Percentiles rank a stretch among this genome's conserved stretches.
These are phyloP conservation scores for Nothobranchius kuhntae DNA, from an alignment of 2,113 vertebrate genomes.

Conservation along the genomic window DNA sequence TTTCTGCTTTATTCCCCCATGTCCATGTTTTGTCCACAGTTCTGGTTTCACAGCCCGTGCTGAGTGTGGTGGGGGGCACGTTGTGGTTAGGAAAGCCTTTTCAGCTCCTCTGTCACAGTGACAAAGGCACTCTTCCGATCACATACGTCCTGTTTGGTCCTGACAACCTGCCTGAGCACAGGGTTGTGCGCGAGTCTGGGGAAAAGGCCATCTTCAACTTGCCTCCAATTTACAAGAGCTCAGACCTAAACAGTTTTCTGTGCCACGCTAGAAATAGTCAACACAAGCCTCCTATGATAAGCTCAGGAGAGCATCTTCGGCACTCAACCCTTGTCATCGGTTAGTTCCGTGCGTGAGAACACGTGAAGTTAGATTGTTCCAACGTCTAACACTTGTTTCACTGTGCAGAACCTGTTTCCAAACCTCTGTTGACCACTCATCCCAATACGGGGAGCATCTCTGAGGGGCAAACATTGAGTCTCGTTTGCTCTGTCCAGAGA, in stretches of 20 bases:
- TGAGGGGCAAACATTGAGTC: slow-evolving; percentile 59
- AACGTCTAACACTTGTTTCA: not conserved
- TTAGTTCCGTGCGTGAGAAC: slow-evolving; percentile 13
- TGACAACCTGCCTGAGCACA: fast-evolving
- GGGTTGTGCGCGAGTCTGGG: not conserved
- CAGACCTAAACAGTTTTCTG: slow-evolving; percentile 38
- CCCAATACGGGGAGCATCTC: slow-evolving; percentile 25
- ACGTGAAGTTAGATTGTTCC: not conserved
- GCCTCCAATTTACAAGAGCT: slow-evolving; percentile 35
- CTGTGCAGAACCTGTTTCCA: slow-evolving; percentile 67
- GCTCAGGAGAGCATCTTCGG: slow-evolving; percentile 11
- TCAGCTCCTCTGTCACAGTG: slow-evolving; percentile 65
- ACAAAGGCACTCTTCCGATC: slow-evolving; percentile 69
- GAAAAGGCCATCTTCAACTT: slow-evolving; percentile 61
- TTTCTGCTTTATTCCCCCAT: not conserved
- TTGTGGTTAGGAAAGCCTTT: slow-evolving; percentile 68
- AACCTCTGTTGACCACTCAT: slow-evolving; percentile 36
- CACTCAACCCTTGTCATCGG: slow-evolving; percentile 61
- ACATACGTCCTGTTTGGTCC: slow-evolving; percentile 47
- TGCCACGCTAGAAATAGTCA: slow-evolving; percentile 56
- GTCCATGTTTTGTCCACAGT: slow-evolving; percentile 36
- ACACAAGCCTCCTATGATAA: fast-evolving
- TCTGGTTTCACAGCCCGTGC: slow-evolving; percentile 48
- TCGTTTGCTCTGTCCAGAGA: slow-evolving; percentile 60
- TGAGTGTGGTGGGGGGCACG: slow-evolving; percentile 56